These are phyloP conservation scores for Rhinoderma darwinii DNA, from an alignment of 2,113 vertebrate species.

Conservation along the genomic window DNA sequence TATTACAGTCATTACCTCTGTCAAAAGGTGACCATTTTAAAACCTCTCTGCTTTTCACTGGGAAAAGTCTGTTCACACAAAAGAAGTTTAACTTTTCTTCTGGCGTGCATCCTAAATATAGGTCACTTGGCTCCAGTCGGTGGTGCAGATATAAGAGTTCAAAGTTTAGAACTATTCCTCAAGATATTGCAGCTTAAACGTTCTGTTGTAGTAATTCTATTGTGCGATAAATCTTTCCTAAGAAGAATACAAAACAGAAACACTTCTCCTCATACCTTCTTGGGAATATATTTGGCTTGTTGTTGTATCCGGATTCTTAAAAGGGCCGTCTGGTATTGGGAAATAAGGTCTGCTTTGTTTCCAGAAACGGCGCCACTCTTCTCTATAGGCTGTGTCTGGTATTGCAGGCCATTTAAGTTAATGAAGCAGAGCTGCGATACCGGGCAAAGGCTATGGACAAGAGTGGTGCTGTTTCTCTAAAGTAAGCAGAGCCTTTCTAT, in stretches of 20 bases:
- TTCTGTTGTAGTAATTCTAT: background rate
- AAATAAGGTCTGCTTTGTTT: too few species aligned
- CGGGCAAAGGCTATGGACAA: too few species aligned
- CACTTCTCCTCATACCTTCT: background rate
- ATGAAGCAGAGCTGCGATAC: background rate
- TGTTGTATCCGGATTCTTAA: too few species aligned
- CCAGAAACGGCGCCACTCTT: background rate
- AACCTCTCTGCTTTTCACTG: slow-evolving; percentile 83
- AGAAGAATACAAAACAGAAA: slow-evolving; percentile 10
- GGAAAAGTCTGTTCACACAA: slow-evolving; percentile 72
- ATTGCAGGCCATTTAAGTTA: background rate
- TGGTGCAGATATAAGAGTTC: background rate
- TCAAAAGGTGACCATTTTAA: slow-evolving; percentile 90
- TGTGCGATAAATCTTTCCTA: background rate
- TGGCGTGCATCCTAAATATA: background rate
- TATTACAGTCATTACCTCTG: slow-evolving; percentile 86
- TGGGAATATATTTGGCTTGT: background rate
- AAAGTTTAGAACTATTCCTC: slow-evolving; percentile 22
- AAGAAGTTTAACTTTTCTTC: slow-evolving; percentile 61
- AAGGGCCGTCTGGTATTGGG: too few species aligned
- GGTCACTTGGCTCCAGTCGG: background rate
- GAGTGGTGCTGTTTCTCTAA: too few species aligned
- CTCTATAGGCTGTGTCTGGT: background rate
- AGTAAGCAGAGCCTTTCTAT: too few species aligned
- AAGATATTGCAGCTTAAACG: background rate